Percentiles rank a stretch among this genome's conserved stretches.
phyloP scores from a whole-genome alignment of 2,113 vertebrate species.

The Rattus norvegicus region GRCr8 NC_086028.1:16767001-16767500 shows the following conservation, averaged over 20 bases:
- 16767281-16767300: slow-evolving; percentile 82
- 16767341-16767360: slow-evolving; percentile 74
- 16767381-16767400: slow-evolving; percentile 79
- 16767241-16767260: slow-evolving; percentile 62
- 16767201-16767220: neutral
- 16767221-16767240: neutral
- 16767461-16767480: slow-evolving; percentile 76
- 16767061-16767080: neutral
- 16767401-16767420: slow-evolving; percentile 86
- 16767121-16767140: slow-evolving; percentile 75
- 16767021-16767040: neutral
- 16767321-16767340: slow-evolving; percentile 87
- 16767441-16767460: slow-evolving; percentile 80
- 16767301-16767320: slow-evolving; percentile 88
- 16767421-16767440: slow-evolving; percentile 74
- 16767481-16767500: slow-evolving; percentile 81
- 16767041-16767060: neutral
- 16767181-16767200: slow-evolving; percentile 70
- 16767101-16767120: slow-evolving; percentile 48
- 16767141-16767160: slow-evolving; percentile 78
- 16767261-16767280: slow-evolving; percentile 85
- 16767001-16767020: neutral
- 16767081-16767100: neutral
- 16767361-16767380: slow-evolving; percentile 81
- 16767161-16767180: slow-evolving; percentile 77